Conservation (phyloP, 2,888 invertebrate species). For the Agrochola macilenta region DNA sequence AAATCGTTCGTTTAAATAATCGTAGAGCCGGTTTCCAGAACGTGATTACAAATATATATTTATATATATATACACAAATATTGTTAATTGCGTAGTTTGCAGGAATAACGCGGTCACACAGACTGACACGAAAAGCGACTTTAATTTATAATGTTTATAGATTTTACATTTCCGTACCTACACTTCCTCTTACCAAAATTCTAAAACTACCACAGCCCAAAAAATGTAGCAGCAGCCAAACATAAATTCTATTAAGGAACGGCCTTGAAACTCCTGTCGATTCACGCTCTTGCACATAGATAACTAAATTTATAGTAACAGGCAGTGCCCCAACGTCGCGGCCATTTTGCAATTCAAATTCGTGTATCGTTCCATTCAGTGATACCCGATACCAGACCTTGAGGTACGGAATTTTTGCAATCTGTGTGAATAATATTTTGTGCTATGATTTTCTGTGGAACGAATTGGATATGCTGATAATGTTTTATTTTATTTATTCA, state of each 20-base stretch:
- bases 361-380: constrained; percentile 48
- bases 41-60: too few species aligned
- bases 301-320: constrained; percentile 55
- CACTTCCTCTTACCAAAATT: background rate
- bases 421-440: constrained; percentile 30
- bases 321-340: constrained; percentile 19
- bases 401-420: constrained; percentile 47
- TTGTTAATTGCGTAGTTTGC: too few species aligned
- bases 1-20: too few species aligned
- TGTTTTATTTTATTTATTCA: background rate
- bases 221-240: constrained; percentile 1
- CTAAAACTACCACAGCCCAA: background rate
- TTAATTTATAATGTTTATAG: too few species aligned
- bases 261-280: constrained; percentile 27
- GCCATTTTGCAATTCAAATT: constrained; percentile 63
- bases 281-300: constrained; percentile 41
- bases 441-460: background rate
- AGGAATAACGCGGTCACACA: too few species aligned
- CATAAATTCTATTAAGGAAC: background rate
- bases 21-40: too few species aligned
- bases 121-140: too few species aligned
- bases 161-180: background rate
- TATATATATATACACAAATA: too few species aligned
- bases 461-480: background rate
- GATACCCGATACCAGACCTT: constrained; percentile 31